These are phyloP conservation scores for Chrysodeixis includens DNA, from an alignment of 2,888 invertebrate genomes.

Conservation along the genomic window DNA sequence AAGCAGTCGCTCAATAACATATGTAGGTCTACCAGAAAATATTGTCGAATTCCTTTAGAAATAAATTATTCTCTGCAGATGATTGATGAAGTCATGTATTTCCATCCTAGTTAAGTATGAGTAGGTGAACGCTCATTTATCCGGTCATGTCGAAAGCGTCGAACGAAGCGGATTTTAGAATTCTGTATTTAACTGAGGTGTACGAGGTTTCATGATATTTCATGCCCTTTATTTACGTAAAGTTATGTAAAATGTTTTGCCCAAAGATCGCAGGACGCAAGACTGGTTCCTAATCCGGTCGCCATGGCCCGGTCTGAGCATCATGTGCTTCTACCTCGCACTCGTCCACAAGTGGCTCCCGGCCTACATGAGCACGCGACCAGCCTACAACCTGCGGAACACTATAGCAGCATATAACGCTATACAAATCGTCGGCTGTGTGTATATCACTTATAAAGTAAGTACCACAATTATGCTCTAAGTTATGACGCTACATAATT, in stretches of 20 bases:
- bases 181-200: too few relatives aligned
- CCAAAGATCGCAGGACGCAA: constrained; percentile 90
- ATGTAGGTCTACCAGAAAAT: too few relatives aligned
- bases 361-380: constrained; percentile 90
- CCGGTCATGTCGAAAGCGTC: too few relatives aligned
- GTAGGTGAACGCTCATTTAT: too few relatives aligned
- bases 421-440: constrained; percentile 90
- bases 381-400: constrained; percentile 90
- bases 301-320: constrained; percentile 90
- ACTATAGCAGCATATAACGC: constrained; percentile 91
- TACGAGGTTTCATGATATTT: too few relatives aligned
- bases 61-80: too few relatives aligned
- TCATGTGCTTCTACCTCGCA: constrained; percentile 90
- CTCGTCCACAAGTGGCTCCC: constrained; percentile 92
- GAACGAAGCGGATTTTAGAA: too few relatives aligned
- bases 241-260: constrained; percentile 14
- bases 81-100: too few relatives aligned
- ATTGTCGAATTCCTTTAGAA: too few relatives aligned
- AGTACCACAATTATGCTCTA: constrained; percentile 44
- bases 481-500: constrained; percentile 1
- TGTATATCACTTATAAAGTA: constrained; percentile 90
- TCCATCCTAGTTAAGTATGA: too few relatives aligned
- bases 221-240: too few relatives aligned
- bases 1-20: too few relatives aligned
- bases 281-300: constrained; percentile 92